Evolutionary conservation across 2,888 invertebrate genomes (phyloP).

Genomic region (Falcaria lacertinaria): DNA sequence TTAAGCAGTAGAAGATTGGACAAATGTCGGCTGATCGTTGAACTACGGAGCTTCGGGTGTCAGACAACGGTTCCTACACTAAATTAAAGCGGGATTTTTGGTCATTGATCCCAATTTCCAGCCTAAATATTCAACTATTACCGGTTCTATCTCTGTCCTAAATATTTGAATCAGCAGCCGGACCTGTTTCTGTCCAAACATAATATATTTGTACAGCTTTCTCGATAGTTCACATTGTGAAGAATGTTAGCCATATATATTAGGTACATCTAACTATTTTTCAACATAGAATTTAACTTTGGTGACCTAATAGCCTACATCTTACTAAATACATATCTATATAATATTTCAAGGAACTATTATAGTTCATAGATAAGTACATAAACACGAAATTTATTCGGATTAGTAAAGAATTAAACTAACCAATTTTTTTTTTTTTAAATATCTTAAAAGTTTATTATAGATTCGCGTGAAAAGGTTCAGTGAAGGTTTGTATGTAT

Average conservation of each 20-base stretch:
- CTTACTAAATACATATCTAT: too few relatives aligned
- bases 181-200: constrained; percentile 26
- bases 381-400: too few relatives aligned
- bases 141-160: constrained; percentile 17
- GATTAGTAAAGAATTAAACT: too few relatives aligned
- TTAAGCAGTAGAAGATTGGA: constrained; percentile 18
- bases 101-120: constrained; percentile 36
- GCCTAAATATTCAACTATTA: constrained; percentile 25
- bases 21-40: constrained; percentile 35
- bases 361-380: too few relatives aligned
- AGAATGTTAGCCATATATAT: constrained; percentile 5
- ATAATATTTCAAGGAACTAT: too few relatives aligned
- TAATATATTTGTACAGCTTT: constrained; percentile 20
- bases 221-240: constrained; percentile 18
- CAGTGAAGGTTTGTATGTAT: too few relatives aligned
- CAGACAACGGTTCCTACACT: constrained; percentile 48
- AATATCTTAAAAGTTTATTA: too few relatives aligned
- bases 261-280: too few relatives aligned
- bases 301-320: too few relatives aligned
- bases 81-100: constrained; percentile 33
- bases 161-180: constrained; percentile 15
- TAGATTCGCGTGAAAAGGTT: too few relatives aligned
- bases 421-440: too few relatives aligned
- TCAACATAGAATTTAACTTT: too few relatives aligned
- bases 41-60: constrained; percentile 33